Evolutionary conservation across 2,113 vertebrate genomes (phyloP), one percentile per base, ranked within the genome.

Genomic region (Dromiciops gliroides): DNA sequence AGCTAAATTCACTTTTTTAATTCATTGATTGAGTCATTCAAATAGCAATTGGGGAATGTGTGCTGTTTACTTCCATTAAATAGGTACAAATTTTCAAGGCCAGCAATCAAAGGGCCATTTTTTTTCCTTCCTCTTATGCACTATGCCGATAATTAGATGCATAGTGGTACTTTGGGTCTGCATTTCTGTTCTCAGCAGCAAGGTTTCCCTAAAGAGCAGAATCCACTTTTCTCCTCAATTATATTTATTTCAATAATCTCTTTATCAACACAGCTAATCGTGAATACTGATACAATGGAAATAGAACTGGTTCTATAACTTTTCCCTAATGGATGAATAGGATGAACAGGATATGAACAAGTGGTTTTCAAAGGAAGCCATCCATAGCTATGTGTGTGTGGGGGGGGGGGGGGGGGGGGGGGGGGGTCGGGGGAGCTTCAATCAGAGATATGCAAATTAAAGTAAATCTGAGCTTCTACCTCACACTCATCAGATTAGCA

Each of bases 1-100:
- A 95, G 44, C 92, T 96, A 52, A 96, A 24, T 93, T 97, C 51
- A 88, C n/a, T 37, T 93, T 94, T 92, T 89, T 31, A 51, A 90
- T 93, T 24, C 44, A 90, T 44, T 83, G 37, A 89, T 94, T 37
- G 94, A 96, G 51, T 92, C 95, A 88, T 50, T 88, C 92, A 91
- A 89, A 96, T 26, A 89, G 19, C 50, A 89, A 50, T 50, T 19
- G 91, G 31, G 48, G 89, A 95, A 95, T 1, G 7, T 51, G 53
- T 44, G 6, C 26, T 14, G 89, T 50, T 53, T 96, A 48, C 47
- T n/a, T 53, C 50, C 44, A 88, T 12, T 49, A 91, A 56, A 95
- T 31, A 75, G 92, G 23, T 91, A 7, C 51, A n/a, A 11, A n/a
- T 48, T 90, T 83, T 5, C 44, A 94, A 31, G 16, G 48, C 19